Base-by-base conservation (phyloP, 2,113 vertebrate genomes). In the Ophthalmotilapia sp. region DNA sequence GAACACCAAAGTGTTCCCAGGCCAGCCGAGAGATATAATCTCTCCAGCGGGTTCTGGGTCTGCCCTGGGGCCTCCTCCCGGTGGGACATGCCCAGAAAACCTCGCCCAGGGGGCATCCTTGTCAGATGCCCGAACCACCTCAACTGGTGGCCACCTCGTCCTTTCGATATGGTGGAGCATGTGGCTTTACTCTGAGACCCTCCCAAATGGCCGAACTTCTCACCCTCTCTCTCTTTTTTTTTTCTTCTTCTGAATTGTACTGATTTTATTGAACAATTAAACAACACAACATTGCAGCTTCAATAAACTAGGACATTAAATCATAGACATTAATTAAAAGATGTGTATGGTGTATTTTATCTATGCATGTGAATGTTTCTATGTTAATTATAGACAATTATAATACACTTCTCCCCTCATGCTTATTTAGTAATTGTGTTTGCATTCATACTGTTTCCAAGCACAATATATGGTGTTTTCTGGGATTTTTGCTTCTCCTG, bases 401-500 rank as follows among this genome's bases (percentile, higher is more conserved):
- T 53, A 68, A 87, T 79, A 60, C 4, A 36, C 40, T 1, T 6
- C 11, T 19, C 15, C 40, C 36, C 38, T 6, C 3, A 38, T 17
- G 83, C 31, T 91, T 88, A 95, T 91, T 96, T 94, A n/a, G 95
- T 96, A 36, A 96, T 96, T 19, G 55, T 9, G 55, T 56, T 56
- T 56, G 23, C 13, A 8, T 56, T 56, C 55, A 56, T 29, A 29
- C 55, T 29, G 0, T 56, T 56, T 56, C 55, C 55, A 15, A 99
- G 97, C 36, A 99, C 98, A 3, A 98, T 98, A 90, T 98, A 99
- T 0, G 97, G 98, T 0, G 98, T 99, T 93, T 99, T 99, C 95
- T 99, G 98, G 10, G 98, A 98, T 87, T 98, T 98, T 93, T 99
- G 98, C 87, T 99, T 99, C 93, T 99, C 98, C 91, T 99, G 98